Percentiles rank a stretch among this genome's conserved stretches.
Conservation (phyloP, 2,113 vertebrate genomes). For the Labrus mixtus region DNA sequence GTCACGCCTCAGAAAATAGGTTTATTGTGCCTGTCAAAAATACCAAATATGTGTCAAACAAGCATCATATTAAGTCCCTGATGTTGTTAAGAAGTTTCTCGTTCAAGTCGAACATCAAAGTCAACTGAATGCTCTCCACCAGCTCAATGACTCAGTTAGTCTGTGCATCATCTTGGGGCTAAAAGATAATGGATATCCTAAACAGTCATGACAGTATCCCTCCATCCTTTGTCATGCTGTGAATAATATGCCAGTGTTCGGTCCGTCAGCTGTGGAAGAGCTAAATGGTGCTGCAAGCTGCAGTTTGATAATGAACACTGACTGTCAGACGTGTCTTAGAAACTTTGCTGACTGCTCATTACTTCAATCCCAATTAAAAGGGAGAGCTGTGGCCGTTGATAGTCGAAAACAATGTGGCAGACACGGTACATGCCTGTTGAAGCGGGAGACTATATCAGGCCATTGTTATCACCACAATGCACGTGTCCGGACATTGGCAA, state of each 20-base stretch:
- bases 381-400: slow-evolving; percentile 32
- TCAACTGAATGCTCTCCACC: slow-evolving; percentile 45
- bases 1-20: slow-evolving; percentile 36
- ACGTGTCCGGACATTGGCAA: slow-evolving; percentile 47
- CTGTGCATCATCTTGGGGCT: slow-evolving; percentile 50
- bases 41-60: slow-evolving; percentile 8
- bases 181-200: slow-evolving; percentile 72
- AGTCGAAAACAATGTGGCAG: slow-evolving; percentile 28
- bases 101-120: slow-evolving; percentile 55
- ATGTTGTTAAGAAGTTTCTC: slow-evolving; percentile 42
- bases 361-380: slow-evolving; percentile 60
- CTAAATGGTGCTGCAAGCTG: slow-evolving; percentile 57
- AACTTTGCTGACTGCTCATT: slow-evolving; percentile 67
- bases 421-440: slow-evolving; percentile 11
- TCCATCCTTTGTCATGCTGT: slow-evolving; percentile 60
- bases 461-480: slow-evolving; percentile 44
- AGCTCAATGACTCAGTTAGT: slow-evolving; percentile 51
- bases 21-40: slow-evolving; percentile 12
- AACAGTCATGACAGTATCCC: slow-evolving; percentile 64
- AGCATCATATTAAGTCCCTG: slow-evolving; percentile 3
- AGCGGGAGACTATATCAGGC: background rate
- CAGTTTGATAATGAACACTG: slow-evolving; percentile 62
- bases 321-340: slow-evolving; percentile 50
- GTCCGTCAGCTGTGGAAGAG: slow-evolving; percentile 52
- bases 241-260: slow-evolving; percentile 61